phyloP scores from a whole-genome alignment of 2,113 vertebrate genomes.

The Noctilio leporinus region DNA sequence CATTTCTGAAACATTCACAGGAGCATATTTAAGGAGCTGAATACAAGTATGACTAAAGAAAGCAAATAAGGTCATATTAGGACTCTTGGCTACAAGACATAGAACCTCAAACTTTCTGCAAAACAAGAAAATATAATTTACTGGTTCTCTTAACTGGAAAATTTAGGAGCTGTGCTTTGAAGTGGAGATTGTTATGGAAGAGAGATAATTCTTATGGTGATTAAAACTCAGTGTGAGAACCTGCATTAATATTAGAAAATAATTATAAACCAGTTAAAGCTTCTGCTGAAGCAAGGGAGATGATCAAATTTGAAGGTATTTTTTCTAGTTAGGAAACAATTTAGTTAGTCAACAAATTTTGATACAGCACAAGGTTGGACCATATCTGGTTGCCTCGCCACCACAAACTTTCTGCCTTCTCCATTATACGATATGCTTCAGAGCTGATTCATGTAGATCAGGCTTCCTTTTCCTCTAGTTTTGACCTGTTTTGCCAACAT shows the following conservation, averaged over 20 bases:
- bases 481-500: not conserved
- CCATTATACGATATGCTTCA: not conserved
- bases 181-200: not conserved
- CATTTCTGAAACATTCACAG: not conserved
- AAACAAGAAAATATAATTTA: not conserved
- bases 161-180: not conserved
- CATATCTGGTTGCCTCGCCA: not conserved
- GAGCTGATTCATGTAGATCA: not conserved
- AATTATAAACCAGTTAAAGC: not conserved
- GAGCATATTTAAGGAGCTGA: not conserved
- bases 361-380: not conserved
- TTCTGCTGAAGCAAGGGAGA: not conserved
- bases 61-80: not conserved
- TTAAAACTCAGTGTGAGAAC: constrained; percentile 1
- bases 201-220: not conserved
- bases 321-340: not conserved
- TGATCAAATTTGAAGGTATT: not conserved
- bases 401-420: not conserved
- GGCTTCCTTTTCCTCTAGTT: not conserved
- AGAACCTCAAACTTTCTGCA: not conserved
- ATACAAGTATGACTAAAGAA: not conserved
- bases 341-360: not conserved
- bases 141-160: constrained; percentile 20
- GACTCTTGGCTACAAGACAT: not conserved
- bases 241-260: constrained; percentile 9